Evolutionary conservation across 2,113 vertebrate genomes (phyloP), one percentile per base, ranked within the genome.

Genomic region (Podarcis raffonei): DNA sequence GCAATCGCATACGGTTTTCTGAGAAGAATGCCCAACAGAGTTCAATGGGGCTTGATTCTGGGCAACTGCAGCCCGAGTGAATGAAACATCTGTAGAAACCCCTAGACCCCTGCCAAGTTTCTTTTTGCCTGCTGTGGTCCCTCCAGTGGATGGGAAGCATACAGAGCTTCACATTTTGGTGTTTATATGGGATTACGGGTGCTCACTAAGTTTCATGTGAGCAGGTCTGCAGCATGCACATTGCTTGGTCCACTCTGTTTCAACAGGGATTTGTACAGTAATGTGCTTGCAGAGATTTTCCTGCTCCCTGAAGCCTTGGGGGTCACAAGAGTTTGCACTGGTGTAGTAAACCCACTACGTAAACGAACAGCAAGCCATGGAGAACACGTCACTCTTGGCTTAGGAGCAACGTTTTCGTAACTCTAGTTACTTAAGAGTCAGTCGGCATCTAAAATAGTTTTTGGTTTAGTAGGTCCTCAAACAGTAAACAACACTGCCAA

Each of bases 321-420:
- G 13, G 57, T 23, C 48, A 59, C n/a, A 22, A 23, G 66, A 80
- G 23, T 81, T 57, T 72, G n/a, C 25, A 57, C 32, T 81, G 53
- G 8, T 72, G 37, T 62, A 76, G 48, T 53, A 53, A 53, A 53
- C 48, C 48, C 48, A 53, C 11, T 53, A 53, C 1, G 48, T 53
- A 53, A 53, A 53, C 48, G 9, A 53, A 53, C 48, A 53, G 48
- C 85, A 85, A 86, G 87, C 89, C 86, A 95, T 95, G 94, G 88
- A 79, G 92, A 87, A 91, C 12, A 16, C 39, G 78, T 85, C 0
- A 4, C 23, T 53, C 93, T 93, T 88, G 59, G 78, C 75, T 91
- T 92, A 35, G 27, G 85, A 87, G 13, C 32, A 57, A 81, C 57
- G 1, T 78, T 79, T 82, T 90, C 94, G 88, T 88, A 92, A 92